Evolutionary conservation across 2,113 vertebrate species (phyloP).

Genomic region (Meles meles): DNA sequence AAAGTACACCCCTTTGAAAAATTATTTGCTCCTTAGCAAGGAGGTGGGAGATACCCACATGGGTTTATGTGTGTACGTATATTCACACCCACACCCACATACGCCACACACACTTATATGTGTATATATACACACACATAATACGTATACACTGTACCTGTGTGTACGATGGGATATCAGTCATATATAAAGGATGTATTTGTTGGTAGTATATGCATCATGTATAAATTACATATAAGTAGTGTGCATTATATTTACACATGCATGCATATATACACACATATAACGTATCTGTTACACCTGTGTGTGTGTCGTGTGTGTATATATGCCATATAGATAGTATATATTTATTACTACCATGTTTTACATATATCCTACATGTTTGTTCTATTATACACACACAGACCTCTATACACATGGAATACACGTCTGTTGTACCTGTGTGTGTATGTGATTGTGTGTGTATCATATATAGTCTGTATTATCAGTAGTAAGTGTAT

Average conservation of each 20-base stretch:
- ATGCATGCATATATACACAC: fast-evolving
- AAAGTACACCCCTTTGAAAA: not conserved
- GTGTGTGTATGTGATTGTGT: too few relatives aligned
- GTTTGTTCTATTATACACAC: fast-evolving
- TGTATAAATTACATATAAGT: too few relatives aligned
- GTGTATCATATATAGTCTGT: too few relatives aligned
- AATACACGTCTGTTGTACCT: too few relatives aligned
- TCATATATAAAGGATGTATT: not conserved
- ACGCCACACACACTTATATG: too few relatives aligned
- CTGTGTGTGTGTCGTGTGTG: not conserved
- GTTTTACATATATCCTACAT: not conserved
- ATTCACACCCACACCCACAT: too few relatives aligned
- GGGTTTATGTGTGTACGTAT: not conserved
- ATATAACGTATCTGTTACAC: fast-evolving
- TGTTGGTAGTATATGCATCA: not conserved
- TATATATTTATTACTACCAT: not conserved
- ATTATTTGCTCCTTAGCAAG: not conserved
- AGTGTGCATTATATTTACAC: not conserved
- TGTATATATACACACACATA: too few relatives aligned
- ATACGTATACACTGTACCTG: fast-evolving
- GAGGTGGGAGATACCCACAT: not conserved
- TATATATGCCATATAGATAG: not conserved
- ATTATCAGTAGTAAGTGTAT: too few relatives aligned
- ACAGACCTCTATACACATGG: not conserved
- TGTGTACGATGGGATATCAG: not conserved